These are phyloP conservation scores for Heliocidaris erythrogramma DNA, from an alignment of 35 echinoderm and acorn worm species.

Conservation along the genomic window DNA sequence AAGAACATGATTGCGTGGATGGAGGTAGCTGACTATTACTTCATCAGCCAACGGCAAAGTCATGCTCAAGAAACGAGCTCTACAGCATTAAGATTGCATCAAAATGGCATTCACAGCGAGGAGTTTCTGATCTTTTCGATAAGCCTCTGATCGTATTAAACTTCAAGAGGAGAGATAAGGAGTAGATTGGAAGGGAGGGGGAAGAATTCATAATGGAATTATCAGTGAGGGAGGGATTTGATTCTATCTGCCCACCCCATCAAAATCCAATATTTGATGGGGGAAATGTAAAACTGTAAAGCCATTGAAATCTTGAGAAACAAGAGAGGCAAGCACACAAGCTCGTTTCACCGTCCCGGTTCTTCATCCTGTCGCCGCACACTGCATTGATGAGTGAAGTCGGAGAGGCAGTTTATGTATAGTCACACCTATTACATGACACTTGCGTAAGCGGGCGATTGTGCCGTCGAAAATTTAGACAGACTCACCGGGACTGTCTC, in stretches of 20 bases:
- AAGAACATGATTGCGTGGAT: neutral
- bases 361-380: neutral
- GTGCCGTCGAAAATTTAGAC: neutral
- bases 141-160: neutral
- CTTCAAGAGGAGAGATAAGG: constrained; percentile 8
- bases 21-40: neutral
- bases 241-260: neutral
- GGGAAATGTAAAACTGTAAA: neutral
- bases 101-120: neutral
- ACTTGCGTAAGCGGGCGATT: constrained; percentile 7
- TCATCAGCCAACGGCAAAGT: neutral
- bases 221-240: neutral
- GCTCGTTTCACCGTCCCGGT: neutral
- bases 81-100: neutral
- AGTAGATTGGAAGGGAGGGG: neutral
- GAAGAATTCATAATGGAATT: neutral
- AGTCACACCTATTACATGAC: constrained; percentile 2
- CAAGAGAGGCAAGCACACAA: neutral
- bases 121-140: neutral
- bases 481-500: neutral
- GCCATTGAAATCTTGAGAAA: constrained; percentile 4
- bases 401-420: constrained; percentile 8
- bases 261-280: constrained; percentile 1
- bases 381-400: neutral
- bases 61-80: constrained; percentile 15